These are phyloP conservation scores for Clitarchus hookeri DNA, from an alignment of 2,888 invertebrate species.

Conservation along the genomic window DNA sequence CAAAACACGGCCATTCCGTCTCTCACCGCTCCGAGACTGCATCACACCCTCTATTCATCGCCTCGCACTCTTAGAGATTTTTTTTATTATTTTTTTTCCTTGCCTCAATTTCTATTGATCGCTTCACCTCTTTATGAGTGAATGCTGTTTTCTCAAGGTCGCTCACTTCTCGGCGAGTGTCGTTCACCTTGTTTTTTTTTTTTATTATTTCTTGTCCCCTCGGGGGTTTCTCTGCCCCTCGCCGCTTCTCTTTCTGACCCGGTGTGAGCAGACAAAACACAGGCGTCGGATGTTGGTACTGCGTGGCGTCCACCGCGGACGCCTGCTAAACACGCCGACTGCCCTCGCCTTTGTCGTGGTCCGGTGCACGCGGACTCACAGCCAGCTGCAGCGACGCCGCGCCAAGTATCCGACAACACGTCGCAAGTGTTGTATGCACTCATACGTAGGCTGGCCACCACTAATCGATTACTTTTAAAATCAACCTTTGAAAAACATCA, in stretches of 20 bases:
- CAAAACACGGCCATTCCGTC: conserved; percentile 15
- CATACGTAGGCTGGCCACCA: too few species aligned
- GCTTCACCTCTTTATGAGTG: not conserved
- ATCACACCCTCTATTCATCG: conserved; percentile 2
- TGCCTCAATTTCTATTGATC: not conserved
- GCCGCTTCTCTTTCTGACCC: not conserved
- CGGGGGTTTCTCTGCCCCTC: not conserved
- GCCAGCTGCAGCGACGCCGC: too few species aligned
- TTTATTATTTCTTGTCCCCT: not conserved
- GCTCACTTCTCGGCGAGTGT: not conserved
- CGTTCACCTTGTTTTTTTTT: not conserved
- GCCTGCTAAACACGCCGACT: too few species aligned
- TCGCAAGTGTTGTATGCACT: too few species aligned
- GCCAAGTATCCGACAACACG: too few species aligned
- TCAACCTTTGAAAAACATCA: too few species aligned
- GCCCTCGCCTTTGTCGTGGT: too few species aligned
- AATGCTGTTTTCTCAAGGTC: not conserved
- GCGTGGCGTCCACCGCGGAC: not conserved
- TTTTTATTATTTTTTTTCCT: not conserved
- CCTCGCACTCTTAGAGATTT: not conserved
- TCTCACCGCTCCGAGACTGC: not conserved
- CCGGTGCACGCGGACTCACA: too few species aligned
- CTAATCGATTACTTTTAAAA: too few species aligned
- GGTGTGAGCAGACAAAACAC: not conserved
- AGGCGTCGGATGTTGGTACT: not conserved